A percentile compares a stretch with the other conserved stretches of the same genome.
phyloP scores from a whole-genome alignment of 2,113 vertebrate genomes.

The Alaudala cheleensis region DNA sequence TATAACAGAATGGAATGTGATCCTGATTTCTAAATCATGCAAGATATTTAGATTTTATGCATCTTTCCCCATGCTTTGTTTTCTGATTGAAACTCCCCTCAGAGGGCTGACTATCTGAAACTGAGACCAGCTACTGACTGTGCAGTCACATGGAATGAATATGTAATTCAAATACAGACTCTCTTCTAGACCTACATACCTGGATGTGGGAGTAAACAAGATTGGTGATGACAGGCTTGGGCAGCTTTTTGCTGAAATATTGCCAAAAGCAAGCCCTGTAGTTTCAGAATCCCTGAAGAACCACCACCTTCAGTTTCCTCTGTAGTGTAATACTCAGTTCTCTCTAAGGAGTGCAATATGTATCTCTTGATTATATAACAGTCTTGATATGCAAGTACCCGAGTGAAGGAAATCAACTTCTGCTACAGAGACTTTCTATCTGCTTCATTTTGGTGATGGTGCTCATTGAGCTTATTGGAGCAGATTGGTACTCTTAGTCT shows the following conservation, averaged over 20 bases:
- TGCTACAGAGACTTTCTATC: not conserved
- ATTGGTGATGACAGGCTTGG: not conserved
- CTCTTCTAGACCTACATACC: not conserved
- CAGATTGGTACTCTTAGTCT: not conserved
- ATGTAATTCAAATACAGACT: not conserved
- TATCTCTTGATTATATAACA: not conserved
- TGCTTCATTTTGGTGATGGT: not conserved
- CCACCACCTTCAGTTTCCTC: not conserved
- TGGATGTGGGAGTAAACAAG: not conserved
- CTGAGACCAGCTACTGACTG: not conserved
- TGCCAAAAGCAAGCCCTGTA: not conserved
- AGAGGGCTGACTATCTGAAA: not conserved
- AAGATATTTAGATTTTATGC: not conserved
- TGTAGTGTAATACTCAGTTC: not conserved
- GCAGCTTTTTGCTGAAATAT: not conserved
- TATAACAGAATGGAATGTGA: not conserved
- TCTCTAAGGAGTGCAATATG: not conserved
- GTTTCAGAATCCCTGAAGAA: not conserved
- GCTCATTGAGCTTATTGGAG: not conserved
- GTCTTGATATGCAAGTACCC: not conserved
- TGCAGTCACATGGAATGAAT: not conserved
- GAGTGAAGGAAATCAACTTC: not conserved
- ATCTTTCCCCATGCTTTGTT: not conserved
- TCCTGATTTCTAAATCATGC: not conserved
- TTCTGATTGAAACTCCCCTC: not conserved